phyloP scores from a whole-genome alignment of 2,797 vertebrate species.

The Poeciliopsis presidionis region DNA sequence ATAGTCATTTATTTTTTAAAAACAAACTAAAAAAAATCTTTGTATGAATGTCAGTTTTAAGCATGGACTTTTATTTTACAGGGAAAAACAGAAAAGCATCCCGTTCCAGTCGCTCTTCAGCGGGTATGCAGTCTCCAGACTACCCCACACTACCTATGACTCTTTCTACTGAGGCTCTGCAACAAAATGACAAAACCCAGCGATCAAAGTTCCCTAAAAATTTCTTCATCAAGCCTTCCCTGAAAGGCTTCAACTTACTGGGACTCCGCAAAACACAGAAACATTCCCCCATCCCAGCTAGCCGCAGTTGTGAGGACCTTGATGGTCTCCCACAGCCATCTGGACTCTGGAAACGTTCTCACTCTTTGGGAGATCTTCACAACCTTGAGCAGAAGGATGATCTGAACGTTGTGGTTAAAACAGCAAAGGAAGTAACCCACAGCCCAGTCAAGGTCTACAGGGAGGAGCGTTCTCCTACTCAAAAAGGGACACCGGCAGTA shows the following conservation, averaged over 20 bases:
- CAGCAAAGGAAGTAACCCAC: constrained; percentile 27
- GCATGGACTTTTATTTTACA: constrained; percentile 71
- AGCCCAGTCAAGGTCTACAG: constrained; percentile 46
- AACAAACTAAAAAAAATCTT: neutral
- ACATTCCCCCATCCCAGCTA: constrained; percentile 80
- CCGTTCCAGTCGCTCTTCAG: constrained; percentile 82
- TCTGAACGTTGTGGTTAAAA: constrained; percentile 43
- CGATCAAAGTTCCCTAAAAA: constrained; percentile 71
- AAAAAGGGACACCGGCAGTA: constrained; percentile 40
- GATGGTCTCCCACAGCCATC: constrained; percentile 75
- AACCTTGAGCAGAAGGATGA: constrained; percentile 62
- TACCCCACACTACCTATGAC: constrained; percentile 88
- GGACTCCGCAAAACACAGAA: constrained; percentile 83
- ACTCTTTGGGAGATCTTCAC: constrained; percentile 89
- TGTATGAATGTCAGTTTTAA: constrained; percentile 16
- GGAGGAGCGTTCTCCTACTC: constrained; percentile 35
- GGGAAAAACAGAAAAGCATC: constrained; percentile 88
- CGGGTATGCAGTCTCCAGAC: constrained; percentile 82
- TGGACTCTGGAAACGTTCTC: constrained; percentile 87
- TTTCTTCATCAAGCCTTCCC: constrained; percentile 73
- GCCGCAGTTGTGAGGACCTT: constrained; percentile 91
- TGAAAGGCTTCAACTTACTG: constrained; percentile 71
- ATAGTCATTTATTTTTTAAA: neutral
- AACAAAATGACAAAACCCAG: constrained; percentile 78
- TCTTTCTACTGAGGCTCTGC: constrained; percentile 80